Base-by-base conservation (phyloP, 2,113 vertebrate species). In the Hyaena hyaena region DNA sequence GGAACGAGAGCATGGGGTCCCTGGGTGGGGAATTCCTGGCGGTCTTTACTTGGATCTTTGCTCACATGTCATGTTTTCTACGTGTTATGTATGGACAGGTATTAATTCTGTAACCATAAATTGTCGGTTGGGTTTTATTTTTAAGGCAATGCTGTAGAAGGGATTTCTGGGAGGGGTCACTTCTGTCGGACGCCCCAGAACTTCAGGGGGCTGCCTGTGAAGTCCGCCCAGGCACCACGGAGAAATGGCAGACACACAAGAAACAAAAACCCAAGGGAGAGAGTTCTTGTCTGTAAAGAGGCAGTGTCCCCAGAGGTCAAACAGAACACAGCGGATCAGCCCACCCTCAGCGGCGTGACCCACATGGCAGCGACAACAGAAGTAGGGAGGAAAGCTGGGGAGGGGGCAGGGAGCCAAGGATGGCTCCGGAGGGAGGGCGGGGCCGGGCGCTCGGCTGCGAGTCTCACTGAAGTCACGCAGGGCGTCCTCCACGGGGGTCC, bases 381-480 rank as follows among this genome's bases (percentile, higher is more conserved):
- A 39, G 33, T 8, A 35, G 0, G 7, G 48, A 66, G 7, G 55
- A 33, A 43, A 35, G 23, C 0, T 4, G 5, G n/a, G 16, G 24
- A 7, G 14, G 50, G 9, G 21, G 24, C 28, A 15, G 9, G 26
- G 26, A 19, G 26, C 69, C 39, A 8, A 10, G 7, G 71, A 23
- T 16, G 33, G 21, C 5, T 73, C 19, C 1, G 0, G 76, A 61
- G 16, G 15, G 14, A 55, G 65, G 2, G 45, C 19, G 10, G 35
- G 23, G 10, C 24, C 0, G 21, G 26, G 53, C 35, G 0, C 23
- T 35, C 45, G 0, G 39, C 1, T 2, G 14, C 0, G 35, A 55
- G 63, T 2, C 58, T 6, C 11, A 1, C 15, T 0, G 0, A 15
- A 68, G 8, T 65, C 17, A 3, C 4, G 23, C 63, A 33, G 11